Percentiles rank a stretch among this genome's conserved stretches.
Conservation (phyloP, 1,140 invertebrate genomes). For the Acyrthosiphon pisum region DNA sequence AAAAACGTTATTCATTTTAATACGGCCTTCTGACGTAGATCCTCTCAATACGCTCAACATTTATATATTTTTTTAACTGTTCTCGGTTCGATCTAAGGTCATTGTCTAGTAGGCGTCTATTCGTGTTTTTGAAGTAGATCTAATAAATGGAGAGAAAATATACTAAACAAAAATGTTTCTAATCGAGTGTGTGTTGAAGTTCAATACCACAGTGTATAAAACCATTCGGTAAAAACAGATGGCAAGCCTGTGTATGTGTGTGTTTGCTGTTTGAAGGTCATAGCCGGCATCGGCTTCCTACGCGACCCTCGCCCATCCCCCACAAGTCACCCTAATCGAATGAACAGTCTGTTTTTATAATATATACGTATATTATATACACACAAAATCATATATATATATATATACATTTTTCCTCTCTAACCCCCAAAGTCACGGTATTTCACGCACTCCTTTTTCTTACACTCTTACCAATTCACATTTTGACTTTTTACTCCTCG, state of each 20-base stretch:
- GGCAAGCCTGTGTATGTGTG: conserved; percentile 52
- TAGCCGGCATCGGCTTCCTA: conserved; percentile 56
- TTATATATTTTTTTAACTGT: neutral
- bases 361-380: conserved; percentile 7
- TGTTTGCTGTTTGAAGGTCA: conserved; percentile 55
- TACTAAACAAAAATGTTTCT: neutral
- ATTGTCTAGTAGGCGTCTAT: neutral
- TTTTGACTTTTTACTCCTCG: neutral
- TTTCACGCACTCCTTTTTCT: conserved; percentile 37
- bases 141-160: neutral
- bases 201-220: conserved; percentile 36
- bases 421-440: conserved; percentile 35
- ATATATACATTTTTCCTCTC: neutral
- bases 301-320: conserved; percentile 48
- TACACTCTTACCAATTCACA: neutral
- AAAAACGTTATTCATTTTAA: neutral
- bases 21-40: no score
- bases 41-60: no score
- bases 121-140: neutral
- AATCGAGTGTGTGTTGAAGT: neutral
- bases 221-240: conserved; percentile 42
- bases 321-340: conserved; percentile 55
- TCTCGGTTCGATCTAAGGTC: neutral
- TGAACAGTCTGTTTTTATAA: conserved; percentile 44
- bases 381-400: neutral